A percentile compares a stretch with the other conserved stretches of the same genome.
Conservation (phyloP, 2,888 invertebrate species). For the Epistrophe eligans region DNA sequence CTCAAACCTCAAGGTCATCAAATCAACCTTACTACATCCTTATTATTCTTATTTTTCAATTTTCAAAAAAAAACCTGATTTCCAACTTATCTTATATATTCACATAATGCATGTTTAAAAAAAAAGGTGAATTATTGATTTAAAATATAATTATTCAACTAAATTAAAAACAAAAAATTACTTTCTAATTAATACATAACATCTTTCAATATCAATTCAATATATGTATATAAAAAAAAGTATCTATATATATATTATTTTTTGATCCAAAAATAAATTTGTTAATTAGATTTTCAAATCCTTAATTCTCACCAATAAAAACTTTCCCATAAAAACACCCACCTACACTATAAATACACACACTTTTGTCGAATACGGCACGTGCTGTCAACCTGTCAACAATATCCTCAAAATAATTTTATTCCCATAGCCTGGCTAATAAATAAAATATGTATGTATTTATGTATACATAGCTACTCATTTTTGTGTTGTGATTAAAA, state of each 20-base stretch:
- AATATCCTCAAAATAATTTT: conserved; percentile 20
- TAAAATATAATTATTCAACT: no score
- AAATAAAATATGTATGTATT: background rate
- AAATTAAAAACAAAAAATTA: background rate
- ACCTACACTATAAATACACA: background rate
- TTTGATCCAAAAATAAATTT: background rate
- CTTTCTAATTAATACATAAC: background rate
- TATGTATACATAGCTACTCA: background rate
- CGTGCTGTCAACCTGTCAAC: conserved; percentile 28
- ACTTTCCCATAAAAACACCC: background rate
- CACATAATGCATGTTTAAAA: no score
- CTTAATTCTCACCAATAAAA: background rate
- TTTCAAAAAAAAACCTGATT: no score
- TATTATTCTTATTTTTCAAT: no score
- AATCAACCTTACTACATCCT: no score
- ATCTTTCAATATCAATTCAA: background rate
- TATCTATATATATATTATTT: background rate
- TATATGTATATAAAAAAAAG: background rate
- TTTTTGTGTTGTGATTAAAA: conserved; percentile 40
- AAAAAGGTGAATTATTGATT: no score
- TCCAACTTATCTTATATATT: no score
- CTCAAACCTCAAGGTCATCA: no score
- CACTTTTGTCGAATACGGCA: background rate
- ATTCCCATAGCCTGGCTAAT: conserved; percentile 5
- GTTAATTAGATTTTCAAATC: conserved; percentile 7